Conservation (phyloP, 2,888 invertebrate species). For the Pelosia muscerda region DNA sequence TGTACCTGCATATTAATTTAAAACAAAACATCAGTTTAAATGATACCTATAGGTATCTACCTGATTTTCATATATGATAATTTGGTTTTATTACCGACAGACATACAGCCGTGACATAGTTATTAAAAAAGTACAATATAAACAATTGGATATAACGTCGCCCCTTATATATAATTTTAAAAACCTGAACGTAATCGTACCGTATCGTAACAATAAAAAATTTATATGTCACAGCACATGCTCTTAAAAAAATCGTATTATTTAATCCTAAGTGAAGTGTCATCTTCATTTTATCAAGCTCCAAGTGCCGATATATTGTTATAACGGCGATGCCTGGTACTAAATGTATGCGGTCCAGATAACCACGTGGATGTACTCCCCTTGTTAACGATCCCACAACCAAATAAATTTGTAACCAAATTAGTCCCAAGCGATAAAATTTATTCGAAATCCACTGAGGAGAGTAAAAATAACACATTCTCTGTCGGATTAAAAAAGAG, state of each 20-base stretch:
- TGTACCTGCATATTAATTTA: slow-evolving; percentile 43
- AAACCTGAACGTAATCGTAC: slow-evolving; percentile 66
- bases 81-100: slow-evolving; percentile 36
- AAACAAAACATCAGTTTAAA: slow-evolving; percentile 29
- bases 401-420: slow-evolving; percentile 88
- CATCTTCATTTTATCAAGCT: slow-evolving; percentile 85
- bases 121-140: slow-evolving; percentile 71
- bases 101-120: slow-evolving; percentile 64
- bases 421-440: slow-evolving; percentile 86
- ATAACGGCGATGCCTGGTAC: slow-evolving; percentile 80
- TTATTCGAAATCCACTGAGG: slow-evolving; percentile 85
- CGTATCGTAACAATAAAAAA: slow-evolving; percentile 76
- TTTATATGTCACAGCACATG: slow-evolving; percentile 72
- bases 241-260: slow-evolving; percentile 79
- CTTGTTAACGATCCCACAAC: slow-evolving; percentile 85
- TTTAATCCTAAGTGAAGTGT: slow-evolving; percentile 84
- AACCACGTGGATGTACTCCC: slow-evolving; percentile 81
- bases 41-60: slow-evolving; percentile 18
- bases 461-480: slow-evolving; percentile 87
- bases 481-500: slow-evolving; percentile 86
- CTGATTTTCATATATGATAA: slow-evolving; percentile 45
- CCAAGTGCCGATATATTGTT: slow-evolving; percentile 84
- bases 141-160: slow-evolving; percentile 70
- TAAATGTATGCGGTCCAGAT: slow-evolving; percentile 82
- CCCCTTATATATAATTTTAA: slow-evolving; percentile 65